phyloP scores from a whole-genome alignment of 2,888 invertebrate genomes.

The Eupithecia vulgata region DNA sequence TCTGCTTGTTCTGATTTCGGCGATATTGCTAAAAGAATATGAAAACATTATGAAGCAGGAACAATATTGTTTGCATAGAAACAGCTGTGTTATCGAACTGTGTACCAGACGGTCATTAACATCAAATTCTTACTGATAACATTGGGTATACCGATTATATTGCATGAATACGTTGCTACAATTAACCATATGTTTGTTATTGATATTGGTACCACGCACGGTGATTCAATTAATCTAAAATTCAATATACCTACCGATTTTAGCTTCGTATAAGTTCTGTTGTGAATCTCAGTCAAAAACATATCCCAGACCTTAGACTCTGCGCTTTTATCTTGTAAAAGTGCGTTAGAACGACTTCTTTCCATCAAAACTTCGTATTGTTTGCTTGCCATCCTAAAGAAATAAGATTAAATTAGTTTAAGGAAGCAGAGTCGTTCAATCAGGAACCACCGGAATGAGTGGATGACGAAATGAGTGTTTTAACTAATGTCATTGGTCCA shows the following conservation, averaged over 20 bases:
- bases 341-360: conserved; percentile 16
- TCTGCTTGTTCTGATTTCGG: conserved; percentile 10
- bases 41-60: conserved; percentile 15
- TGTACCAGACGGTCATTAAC: conserved; percentile 32
- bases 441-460: neutral
- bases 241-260: neutral
- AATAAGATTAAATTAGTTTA: neutral
- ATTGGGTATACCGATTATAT: conserved; percentile 30
- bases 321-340: conserved; percentile 1
- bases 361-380: conserved; percentile 32
- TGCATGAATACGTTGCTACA: conserved; percentile 6
- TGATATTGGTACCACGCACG: neutral
- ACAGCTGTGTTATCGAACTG: conserved; percentile 37
- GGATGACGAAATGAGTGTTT: neutral
- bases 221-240: neutral
- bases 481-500: neutral
- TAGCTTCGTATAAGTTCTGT: conserved; percentile 2
- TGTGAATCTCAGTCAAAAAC: conserved; percentile 8
- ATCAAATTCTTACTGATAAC: conserved; percentile 34
- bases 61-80: conserved; percentile 23
- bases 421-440: neutral
- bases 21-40: conserved; percentile 10
- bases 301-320: neutral
- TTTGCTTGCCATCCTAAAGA: conserved; percentile 46
- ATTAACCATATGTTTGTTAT: conserved; percentile 4